These are phyloP conservation scores for Apeltes quadracus DNA, from an alignment of 2,113 vertebrate species.

Conservation along the genomic window DNA sequence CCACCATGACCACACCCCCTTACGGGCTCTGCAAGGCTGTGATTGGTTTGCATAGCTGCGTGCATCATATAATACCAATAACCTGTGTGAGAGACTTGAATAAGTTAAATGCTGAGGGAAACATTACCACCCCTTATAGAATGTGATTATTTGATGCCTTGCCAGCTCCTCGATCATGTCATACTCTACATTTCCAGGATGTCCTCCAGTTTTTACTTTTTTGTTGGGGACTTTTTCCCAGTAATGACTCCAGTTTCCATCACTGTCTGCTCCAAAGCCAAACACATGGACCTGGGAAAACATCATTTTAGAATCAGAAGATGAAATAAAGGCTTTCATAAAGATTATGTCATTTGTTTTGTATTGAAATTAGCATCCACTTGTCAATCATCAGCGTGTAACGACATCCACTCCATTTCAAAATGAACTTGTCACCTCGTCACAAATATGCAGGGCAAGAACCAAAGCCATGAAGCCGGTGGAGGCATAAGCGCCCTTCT, in stretches of 20 bases:
- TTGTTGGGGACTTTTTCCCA: constrained; percentile 20
- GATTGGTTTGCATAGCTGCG: too few relatives aligned
- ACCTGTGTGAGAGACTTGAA: not conserved
- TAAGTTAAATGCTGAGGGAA: not conserved
- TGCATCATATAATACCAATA: too few relatives aligned
- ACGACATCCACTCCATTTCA: too few relatives aligned
- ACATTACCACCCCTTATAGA: constrained; percentile 16
- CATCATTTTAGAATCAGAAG: not conserved
- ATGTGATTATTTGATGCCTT: not conserved
- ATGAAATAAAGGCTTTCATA: not conserved
- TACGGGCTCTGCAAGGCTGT: not conserved
- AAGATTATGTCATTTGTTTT: not conserved
- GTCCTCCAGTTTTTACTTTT: constrained; percentile 25
- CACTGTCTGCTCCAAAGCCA: constrained; percentile 53
- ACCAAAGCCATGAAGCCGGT: constrained; percentile 56
- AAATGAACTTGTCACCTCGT: constrained; percentile 40
- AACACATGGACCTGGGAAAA: constrained; percentile 54
- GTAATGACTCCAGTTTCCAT: constrained; percentile 66
- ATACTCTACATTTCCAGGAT: constrained; percentile 53
- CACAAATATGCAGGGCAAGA: constrained; percentile 59
- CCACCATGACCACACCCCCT: too few relatives aligned
- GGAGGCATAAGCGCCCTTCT: constrained; percentile 30
- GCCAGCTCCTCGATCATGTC: constrained; percentile 16
- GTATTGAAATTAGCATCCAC: too few relatives aligned
- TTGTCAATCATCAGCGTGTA: too few relatives aligned